These are phyloP conservation scores for Acropora yongei DNA, from an alignment of 64 coral and sea anemone species.

Conservation along the genomic window DNA sequence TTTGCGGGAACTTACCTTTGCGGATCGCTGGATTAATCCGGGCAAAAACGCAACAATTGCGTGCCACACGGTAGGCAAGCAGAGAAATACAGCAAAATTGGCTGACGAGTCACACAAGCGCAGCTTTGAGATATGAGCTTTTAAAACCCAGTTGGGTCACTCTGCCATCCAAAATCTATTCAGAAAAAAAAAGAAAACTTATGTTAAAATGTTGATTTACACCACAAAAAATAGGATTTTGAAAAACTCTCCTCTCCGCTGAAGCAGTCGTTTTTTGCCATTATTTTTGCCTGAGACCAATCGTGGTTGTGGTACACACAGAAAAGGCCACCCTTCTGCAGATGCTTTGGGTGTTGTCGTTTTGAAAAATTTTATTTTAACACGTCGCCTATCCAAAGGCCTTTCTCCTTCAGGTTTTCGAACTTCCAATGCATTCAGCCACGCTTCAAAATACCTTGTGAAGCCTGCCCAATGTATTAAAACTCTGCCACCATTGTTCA, in stretches of 20 bases:
- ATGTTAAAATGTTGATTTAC: no score
- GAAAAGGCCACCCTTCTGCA: neutral
- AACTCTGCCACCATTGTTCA: neutral
- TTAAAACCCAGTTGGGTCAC: neutral
- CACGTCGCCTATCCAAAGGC: neutral
- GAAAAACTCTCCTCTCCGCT: slow-evolving; percentile 4
- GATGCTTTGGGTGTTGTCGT: slow-evolving; percentile 9
- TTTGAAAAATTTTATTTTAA: slow-evolving; percentile 1
- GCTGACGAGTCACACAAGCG: neutral
- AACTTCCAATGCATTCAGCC: neutral
- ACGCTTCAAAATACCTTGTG: neutral
- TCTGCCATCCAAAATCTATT: no score
- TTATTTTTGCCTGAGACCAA: neutral
- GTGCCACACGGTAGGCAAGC: neutral
- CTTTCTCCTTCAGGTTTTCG: neutral
- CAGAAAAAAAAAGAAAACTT: no score
- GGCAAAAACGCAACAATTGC: slow-evolving; percentile 7
- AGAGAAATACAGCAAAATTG: neutral
- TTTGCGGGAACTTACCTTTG: no score
- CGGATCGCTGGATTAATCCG: neutral
- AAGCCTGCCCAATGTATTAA: neutral
- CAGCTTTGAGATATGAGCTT: neutral
- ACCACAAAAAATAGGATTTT: neutral
- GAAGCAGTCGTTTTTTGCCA: neutral
- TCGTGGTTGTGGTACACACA: neutral